These are phyloP conservation scores for Conus canariensis DNA, from an alignment of 2,888 invertebrate species.

Conservation along the genomic window DNA sequence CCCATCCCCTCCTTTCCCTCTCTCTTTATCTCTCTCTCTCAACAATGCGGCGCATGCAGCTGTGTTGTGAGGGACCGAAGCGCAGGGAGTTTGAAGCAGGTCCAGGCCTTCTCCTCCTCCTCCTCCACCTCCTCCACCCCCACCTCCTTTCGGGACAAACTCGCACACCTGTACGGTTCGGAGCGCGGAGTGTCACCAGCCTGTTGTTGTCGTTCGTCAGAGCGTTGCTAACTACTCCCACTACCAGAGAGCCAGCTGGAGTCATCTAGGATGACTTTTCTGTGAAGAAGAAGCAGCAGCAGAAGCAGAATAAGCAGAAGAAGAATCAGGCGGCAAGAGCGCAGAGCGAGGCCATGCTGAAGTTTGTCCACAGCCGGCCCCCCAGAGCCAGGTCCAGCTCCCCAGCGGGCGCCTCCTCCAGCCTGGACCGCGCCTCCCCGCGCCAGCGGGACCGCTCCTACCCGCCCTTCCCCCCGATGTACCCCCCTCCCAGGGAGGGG, in stretches of 20 bases:
- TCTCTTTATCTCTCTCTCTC: background rate
- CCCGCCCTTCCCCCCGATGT: background rate
- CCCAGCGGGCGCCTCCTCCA: conserved; percentile 15
- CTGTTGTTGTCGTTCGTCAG: background rate
- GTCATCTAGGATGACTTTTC: too few species aligned
- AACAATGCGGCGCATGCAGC: conserved; percentile 3
- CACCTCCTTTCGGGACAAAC: conserved; percentile 9
- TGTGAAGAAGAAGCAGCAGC: too few species aligned
- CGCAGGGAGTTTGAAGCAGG: background rate
- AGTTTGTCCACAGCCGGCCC: conserved; percentile 69
- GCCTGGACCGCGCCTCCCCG: conserved; percentile 32
- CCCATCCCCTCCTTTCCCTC: background rate
- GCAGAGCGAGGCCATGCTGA: conserved; percentile 60
- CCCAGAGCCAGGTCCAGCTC: conserved; percentile 53
- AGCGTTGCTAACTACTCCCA: too few species aligned
- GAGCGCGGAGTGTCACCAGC: background rate
- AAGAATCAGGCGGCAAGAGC: too few species aligned
- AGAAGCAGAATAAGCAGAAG: too few species aligned
- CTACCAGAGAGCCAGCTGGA: too few species aligned
- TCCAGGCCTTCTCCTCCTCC: background rate
- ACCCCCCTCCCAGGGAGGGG: background rate
- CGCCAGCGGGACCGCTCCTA: background rate
- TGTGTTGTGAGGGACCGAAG: background rate
- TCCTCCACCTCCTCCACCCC: background rate
- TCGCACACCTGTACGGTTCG: background rate